Evolutionary conservation across 2,888 invertebrate species (phyloP), one percentile per base, ranked within the genome.

Genomic region (Drosophila algonquin): DNA sequence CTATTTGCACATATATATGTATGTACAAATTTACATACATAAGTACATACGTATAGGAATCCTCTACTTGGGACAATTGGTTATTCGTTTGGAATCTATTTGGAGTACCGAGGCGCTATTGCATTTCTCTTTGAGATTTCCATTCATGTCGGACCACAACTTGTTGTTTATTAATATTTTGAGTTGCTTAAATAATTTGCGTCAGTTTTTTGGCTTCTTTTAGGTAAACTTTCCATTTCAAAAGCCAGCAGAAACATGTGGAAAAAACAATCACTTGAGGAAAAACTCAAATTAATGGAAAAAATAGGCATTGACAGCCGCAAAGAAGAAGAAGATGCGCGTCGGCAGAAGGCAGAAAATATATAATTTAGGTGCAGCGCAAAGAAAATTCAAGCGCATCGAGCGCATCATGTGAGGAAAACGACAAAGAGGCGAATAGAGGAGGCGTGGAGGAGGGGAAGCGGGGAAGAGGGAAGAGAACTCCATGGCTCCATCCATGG

Each of bases 321-420:
- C 35, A 32, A 52, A 21, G 21, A 47, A n/a, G 18, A 72, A 24
- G 24, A 24, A 24, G 24, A 24, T 24, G 24, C 52, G 62, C 59
- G 61, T 65, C 30, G 24, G 48, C 30, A 21, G 21, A 21, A 21
- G 68, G 67, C 76, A 40, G 40, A 62, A 76, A 81, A 75, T 75
- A 83, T 80, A 83, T 79, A 81, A 86, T 88, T 83, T 83, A 86
- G 81, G 63, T 81, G 74, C 79, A 75, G 52, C 48, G 53, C 40
- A 71, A 84, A 78, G 80, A 87, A 82, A 73, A 82, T 86, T 86
- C 81, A 78, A 75, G 82, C 83, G 72, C 71, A 76, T 40, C 40
- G 12, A 12, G 35, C 14, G 40, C 35, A 35, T 76, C 73, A 56
- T 67, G 46, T 48, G 59, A 58, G 70, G 50, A 50, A 51, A 69